Percentiles rank a stretch among this genome's conserved stretches.
These are phyloP conservation scores for Oligia strigilis DNA, from an alignment of 2,888 invertebrate genomes.

Conservation along the genomic window DNA sequence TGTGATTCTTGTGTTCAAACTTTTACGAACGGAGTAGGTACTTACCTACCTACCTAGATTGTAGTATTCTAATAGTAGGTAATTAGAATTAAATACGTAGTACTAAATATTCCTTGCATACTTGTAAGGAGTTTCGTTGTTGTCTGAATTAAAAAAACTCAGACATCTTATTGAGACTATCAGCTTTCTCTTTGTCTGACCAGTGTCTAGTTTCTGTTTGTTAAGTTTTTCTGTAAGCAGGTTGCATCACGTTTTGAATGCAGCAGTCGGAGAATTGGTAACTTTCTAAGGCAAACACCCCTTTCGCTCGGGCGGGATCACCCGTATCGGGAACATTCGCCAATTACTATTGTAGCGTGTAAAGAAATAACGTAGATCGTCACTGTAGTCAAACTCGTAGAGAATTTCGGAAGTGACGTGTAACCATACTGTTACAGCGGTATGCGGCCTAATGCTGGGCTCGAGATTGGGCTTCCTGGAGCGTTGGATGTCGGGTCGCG, in stretches of 20 bases:
- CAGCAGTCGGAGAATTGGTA: background rate
- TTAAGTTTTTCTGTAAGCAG: background rate
- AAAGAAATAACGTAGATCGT: background rate
- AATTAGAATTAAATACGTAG: too few species aligned
- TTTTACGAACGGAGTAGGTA: background rate
- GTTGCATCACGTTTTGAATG: background rate
- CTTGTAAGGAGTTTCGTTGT: background rate
- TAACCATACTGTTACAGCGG: slow-evolving; percentile 87
- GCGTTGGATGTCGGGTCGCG: slow-evolving; percentile 90
- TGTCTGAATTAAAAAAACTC: background rate
- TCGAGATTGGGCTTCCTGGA: slow-evolving; percentile 94
- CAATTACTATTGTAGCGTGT: background rate
- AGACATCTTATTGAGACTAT: background rate
- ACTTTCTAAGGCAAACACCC: background rate
- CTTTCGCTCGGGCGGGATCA: background rate
- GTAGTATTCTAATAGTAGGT: background rate
- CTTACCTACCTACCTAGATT: background rate
- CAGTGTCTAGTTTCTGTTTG: slow-evolving; percentile 3
- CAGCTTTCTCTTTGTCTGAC: slow-evolving; percentile 20
- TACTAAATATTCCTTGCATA: too few species aligned
- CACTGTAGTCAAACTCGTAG: background rate
- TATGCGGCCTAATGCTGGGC: slow-evolving; percentile 95
- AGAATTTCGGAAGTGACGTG: background rate
- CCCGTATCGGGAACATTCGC: background rate
- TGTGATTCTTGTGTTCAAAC: background rate